Base-by-base conservation (phyloP, 2,797 vertebrate genomes). In the Poliocrania exsul region DNA sequence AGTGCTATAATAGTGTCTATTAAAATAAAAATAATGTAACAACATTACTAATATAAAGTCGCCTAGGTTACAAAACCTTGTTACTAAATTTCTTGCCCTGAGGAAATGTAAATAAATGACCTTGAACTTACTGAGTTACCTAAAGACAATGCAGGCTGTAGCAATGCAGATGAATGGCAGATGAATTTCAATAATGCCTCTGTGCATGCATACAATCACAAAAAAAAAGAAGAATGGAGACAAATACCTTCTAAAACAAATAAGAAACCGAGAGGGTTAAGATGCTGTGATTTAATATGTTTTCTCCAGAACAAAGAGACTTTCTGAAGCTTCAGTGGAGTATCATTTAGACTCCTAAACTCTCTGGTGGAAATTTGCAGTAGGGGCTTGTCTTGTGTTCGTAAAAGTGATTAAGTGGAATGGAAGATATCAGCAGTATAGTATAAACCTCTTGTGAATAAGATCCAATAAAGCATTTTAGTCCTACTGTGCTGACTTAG, bases 281-380 rank as follows among this genome's bases (percentile, higher is more conserved):
- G 33, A 89, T 91, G 72, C 71, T 90, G 12, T 74, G 88, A 85
- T 91, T 93, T 67, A 89, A 46, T 64, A 8, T 46, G 37, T 80
- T 92, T 93, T 78, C 84, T 92, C 37, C 47, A 75, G 65, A 92
- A 65, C 64, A 89, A 93, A 94, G 78, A 88, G 71, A 83, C 71
- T 91, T 95, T 92, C 86, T 92, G 69, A 94, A 82, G 58, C 51
- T 60, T 50, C 31, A 42, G 25, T 31, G 66, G 61, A 81, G 26
- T 35, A 42, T 57, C n/a, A 18, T 83, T 33, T 74, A 92, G 69
- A 80, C 42, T 42, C 38, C 65, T 84, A 85, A 90, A 17, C 35
- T 93, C 81, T 85, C 86, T 65, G 75, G 71, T 91, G 65, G 69
- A 79, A 91, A 25, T 35, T 78, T 86, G 49, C 57, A 65, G 66